Evolutionary conservation across 2,113 vertebrate genomes (phyloP).

Genomic region (Neomonachus schauinslandi): DNA sequence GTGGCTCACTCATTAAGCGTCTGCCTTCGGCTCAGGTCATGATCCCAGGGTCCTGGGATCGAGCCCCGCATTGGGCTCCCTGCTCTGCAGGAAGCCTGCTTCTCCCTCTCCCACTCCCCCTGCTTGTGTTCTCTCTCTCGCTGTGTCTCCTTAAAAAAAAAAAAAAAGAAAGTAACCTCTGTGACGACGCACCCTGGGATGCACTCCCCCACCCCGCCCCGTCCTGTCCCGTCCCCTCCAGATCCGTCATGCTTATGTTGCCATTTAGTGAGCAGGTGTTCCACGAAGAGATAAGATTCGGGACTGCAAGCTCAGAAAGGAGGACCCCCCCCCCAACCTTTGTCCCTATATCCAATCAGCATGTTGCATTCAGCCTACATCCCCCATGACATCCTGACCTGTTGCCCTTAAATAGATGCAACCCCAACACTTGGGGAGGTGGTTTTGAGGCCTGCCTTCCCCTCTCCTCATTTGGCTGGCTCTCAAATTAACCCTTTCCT

Average conservation of each 20-base stretch:
- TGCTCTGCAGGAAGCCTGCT: no score
- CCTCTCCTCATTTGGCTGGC: neutral
- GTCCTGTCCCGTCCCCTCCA: no score
- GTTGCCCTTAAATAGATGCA: neutral
- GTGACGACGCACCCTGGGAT: neutral
- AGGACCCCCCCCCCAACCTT: neutral
- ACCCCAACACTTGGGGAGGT: neutral
- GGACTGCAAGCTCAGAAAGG: neutral
- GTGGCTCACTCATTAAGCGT: no score
- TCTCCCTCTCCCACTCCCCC: no score
- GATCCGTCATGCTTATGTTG: neutral
- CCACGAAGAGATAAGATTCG: neutral
- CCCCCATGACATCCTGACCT: neutral
- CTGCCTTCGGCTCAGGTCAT: no score
- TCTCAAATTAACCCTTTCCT: neutral
- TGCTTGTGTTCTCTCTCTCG: no score
- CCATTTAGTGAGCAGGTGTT: neutral
- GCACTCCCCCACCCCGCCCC: rapidly evolving
- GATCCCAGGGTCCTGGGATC: no score
- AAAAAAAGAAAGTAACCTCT: neutral
- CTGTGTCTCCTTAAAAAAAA: no score
- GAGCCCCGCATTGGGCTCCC: no score
- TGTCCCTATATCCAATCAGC: neutral
- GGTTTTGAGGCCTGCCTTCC: neutral
- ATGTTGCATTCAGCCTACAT: neutral